Base-by-base conservation (phyloP, 2,888 invertebrate genomes). In the Meteorus colon region DNA sequence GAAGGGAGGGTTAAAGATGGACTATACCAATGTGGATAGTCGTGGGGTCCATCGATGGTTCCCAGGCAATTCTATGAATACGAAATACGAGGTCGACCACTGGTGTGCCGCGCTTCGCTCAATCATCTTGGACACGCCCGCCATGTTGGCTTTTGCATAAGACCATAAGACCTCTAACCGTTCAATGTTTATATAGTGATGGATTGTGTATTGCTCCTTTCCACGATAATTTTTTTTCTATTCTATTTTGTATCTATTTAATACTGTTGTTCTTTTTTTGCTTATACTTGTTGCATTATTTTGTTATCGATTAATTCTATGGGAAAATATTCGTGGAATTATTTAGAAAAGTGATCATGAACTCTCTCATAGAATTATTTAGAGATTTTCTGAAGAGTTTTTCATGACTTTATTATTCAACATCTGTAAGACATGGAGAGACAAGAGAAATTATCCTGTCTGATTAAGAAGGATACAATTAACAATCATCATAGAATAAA, bases 111-210 rank as follows among this genome's bases (percentile, higher is more conserved):
- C 67, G 82, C 80, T 85, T 84, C 85, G 84, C 81, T 86, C 86
- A 85, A 86, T 86, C 86, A 86, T 86, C 86, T 81, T 79, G 82
- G 87, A 86, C 86, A 87, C 87, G 84, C 86, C 86, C 85, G 86
- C 82, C 82, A 84, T 86, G 83, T 86, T 84, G 84, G 83, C 78
- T 86, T 84, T 74, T 86, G 85, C 84, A 86, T 85, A 85, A 79
- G 73, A 76, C 55, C 19, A 55, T 62, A 62, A 62, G 62, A 62
- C 62, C 31, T 62, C 78, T 76, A 74, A 77, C 78, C 74, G 69
- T 66, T 66, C 51, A 76, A 77, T 68, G 63, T 78, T 74, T 24
- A 59, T 73, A 48, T 48, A 55, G n/a, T 55, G 19, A 55, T 55
- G n/a, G 19, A 55, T 55, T 55, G 19, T 55, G n/a, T 55, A 24